Evolutionary conservation across 2,888 invertebrate species (phyloP).

Genomic region (Ellobium chinense): DNA sequence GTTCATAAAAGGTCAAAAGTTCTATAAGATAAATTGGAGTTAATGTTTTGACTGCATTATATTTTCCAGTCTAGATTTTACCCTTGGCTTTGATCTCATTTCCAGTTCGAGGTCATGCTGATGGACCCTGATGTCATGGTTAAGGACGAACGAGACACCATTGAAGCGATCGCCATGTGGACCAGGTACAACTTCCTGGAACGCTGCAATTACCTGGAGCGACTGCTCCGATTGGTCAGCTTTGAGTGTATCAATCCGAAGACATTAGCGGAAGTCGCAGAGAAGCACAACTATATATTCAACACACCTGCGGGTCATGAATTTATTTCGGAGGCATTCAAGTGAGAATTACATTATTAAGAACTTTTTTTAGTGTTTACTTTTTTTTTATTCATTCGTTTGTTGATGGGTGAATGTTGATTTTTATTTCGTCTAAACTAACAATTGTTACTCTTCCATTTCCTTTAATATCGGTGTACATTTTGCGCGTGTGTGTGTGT

Average conservation of each 20-base stretch:
- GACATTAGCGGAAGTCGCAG: background rate
- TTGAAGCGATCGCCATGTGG: constrained; percentile 25
- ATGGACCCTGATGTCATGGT: constrained; percentile 38
- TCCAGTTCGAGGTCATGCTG: constrained; percentile 26
- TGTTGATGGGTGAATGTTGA: no score
- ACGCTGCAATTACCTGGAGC: background rate
- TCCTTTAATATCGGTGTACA: no score
- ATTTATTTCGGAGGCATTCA: constrained; percentile 22
- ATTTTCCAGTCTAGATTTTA: no score
- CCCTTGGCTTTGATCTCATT: background rate
- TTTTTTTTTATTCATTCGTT: no score
- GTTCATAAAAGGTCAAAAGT: no score
- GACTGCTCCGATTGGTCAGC: constrained; percentile 13
- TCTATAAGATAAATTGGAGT: no score
- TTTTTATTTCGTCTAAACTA: no score
- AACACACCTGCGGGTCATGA: background rate
- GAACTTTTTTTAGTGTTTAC: no score
- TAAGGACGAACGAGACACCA: constrained; percentile 19
- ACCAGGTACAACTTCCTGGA: constrained; percentile 13
- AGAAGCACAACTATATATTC: constrained; percentile 28
- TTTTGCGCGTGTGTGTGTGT: no score
- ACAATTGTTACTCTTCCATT: no score
- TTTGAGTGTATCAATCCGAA: constrained; percentile 30
- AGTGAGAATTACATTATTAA: background rate
- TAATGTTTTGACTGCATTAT: no score